Base-by-base conservation (phyloP, 2,888 invertebrate genomes). In the Phymatocera aterrima region DNA sequence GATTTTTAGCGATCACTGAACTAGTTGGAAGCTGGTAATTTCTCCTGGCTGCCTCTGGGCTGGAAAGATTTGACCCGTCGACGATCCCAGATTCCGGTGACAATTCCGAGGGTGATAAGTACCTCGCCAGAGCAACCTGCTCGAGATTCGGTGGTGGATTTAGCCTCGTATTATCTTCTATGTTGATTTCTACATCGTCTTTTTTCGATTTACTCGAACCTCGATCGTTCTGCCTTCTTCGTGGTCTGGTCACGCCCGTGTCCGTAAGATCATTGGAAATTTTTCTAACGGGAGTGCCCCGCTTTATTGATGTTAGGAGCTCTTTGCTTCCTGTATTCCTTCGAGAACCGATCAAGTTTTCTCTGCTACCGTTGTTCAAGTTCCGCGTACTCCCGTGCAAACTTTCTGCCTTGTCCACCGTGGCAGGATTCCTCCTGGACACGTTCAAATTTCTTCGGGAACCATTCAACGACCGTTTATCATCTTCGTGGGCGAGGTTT, bases 251-350 rank as follows among this genome's bases (percentile, higher is more conserved):
- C 81, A 91, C 87, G 0, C 92, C 91, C 78, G 91, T 91, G 4
- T 93, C 93, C 18, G 91, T 91, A 0, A 88, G 91, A 80, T 93
- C 92, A 1, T 91, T 92, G 65, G 92, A 92, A 81, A 91, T 92
- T 6, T 92, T 93, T 79, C 91, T 91, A 64, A 92, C 92, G 34
- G 91, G 91, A 54, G 91, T 90, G 18, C 90, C 90, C 0, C 92
- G 92, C 8, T 92, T 92, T 51, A 91, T 91, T 79, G 92, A 91
- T 83, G 93, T 93, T 83, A 93, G 78, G 24, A 83, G 81, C 78
- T 88, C 87, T 3, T 77, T 83, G 70, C 86, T 86, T 0, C 84
- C 86, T 0, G 85, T 85, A 68, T 86, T 84, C 28, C 85, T 78
- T 77, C 85, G 79, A 0, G 82, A 43, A 0, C 78, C 79, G 5